Evolutionary conservation across 2,888 invertebrate species (phyloP), one percentile per base, ranked within the genome.

Genomic region (Microctonus aethiopoides): DNA sequence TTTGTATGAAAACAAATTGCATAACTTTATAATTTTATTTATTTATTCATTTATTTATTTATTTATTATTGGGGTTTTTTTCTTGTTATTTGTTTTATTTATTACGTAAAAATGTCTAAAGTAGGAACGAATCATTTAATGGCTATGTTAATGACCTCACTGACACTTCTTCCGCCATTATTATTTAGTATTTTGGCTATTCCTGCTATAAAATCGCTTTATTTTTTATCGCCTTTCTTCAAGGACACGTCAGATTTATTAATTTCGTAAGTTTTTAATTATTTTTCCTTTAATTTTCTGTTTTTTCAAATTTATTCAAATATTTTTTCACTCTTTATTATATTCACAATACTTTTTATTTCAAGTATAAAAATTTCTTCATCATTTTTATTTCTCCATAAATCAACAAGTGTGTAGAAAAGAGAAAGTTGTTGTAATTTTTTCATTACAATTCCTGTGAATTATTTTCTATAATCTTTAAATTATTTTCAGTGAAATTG

Each of bases 151-250:
- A 61, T 84, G 56, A 73, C 79, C 4, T 81, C 80, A 24, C 69
- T 86, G 32, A 82, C 84, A 2, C 77, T 86, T 6, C 74, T 86
- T 16, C 86, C 85, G 2, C 83, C 83, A 4, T 41, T 85, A 2
- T 74, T 86, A 13, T 76, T 86, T 60, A 80, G 80, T 7, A 66
- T 83, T 32, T 75, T 86, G n/a, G 78, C 78, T 7, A 77, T 83
- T 56, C 85, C 85, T 4, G 78, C 75, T 24, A 78, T 84, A 22
- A 81, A 83, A 62, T 83, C 84, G 9, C 74, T 86, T 26, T 85
- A 84, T 73, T 77, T 78, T 54, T 79, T 86, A 5, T 80, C 82
- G 52, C 84, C 84, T 20, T 82, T 83, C 64, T 82, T 83, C 72
- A 76, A 79, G 61, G 81, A 81, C 46, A 66, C 74, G 20, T 67